Percentiles rank a stretch among this genome's conserved stretches.
phyloP scores from a whole-genome alignment of 2,888 invertebrate genomes.

The Altica lythri region DNA sequence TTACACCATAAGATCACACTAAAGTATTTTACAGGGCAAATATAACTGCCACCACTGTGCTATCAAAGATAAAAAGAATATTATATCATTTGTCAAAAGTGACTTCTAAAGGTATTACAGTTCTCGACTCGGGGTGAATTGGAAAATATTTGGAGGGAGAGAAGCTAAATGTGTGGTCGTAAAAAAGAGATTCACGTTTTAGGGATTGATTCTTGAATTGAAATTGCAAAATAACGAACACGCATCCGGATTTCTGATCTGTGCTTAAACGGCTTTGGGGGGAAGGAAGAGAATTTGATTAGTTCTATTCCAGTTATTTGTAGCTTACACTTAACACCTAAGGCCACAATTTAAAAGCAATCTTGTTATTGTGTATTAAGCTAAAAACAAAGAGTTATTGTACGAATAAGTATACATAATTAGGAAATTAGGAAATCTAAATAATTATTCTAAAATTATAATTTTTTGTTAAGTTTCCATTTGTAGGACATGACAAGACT shows the following conservation, averaged over 20 bases:
- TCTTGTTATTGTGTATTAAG: no score
- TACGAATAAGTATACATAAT: no score
- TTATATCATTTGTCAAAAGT: slow-evolving; percentile 31
- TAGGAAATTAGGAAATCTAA: no score
- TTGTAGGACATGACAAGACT: no score
- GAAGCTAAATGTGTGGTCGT: slow-evolving; percentile 31
- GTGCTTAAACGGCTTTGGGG: slow-evolving; percentile 15
- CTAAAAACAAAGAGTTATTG: no score
- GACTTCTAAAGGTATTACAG: slow-evolving; percentile 27
- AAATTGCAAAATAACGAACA: slow-evolving; percentile 27
- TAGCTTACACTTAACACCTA: no score
- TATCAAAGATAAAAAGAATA: slow-evolving; percentile 27
- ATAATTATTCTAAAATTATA: no score
- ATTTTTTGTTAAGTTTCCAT: no score
- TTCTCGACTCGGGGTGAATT: slow-evolving; percentile 29
- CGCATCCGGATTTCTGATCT: slow-evolving; percentile 9
- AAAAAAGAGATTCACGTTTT: slow-evolving; percentile 30
- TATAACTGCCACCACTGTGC: slow-evolving; percentile 16
- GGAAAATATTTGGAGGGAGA: slow-evolving; percentile 33
- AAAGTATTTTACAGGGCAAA: slow-evolving; percentile 6
- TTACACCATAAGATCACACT: not conserved
- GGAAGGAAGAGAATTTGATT: slow-evolving; percentile 1
- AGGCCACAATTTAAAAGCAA: no score
- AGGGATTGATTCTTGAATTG: slow-evolving; percentile 26
- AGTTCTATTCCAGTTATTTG: not conserved